Conservation (phyloP, 2,888 invertebrate genomes). For the Malacosoma neustria region DNA sequence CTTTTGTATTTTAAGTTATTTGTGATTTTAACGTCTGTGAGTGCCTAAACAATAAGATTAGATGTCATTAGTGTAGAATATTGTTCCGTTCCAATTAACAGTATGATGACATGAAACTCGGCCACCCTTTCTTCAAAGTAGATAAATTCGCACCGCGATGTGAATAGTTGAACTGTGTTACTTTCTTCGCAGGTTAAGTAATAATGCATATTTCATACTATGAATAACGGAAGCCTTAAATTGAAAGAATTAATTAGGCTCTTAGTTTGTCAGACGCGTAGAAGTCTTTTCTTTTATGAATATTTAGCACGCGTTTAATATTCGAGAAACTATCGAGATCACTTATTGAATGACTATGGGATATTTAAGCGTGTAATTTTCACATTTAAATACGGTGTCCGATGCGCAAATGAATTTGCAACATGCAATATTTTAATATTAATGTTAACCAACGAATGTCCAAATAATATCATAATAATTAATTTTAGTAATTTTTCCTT, state of each 20-base stretch:
- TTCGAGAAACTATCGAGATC: not conserved
- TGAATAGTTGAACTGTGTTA: not conserved
- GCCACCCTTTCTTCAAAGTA: conserved; percentile 14
- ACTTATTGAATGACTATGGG: not conserved
- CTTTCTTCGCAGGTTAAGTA: not conserved
- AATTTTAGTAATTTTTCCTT: no score
- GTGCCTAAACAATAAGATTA: conserved; percentile 16
- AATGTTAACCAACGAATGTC: no score
- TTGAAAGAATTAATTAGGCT: not conserved
- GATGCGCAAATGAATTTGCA: no score
- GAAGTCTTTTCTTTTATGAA: not conserved
- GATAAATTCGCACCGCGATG: not conserved
- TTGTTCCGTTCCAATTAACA: conserved; percentile 27
- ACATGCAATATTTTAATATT: no score
- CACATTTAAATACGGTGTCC: not conserved
- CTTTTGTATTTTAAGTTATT: no score
- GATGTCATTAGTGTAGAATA: conserved; percentile 19
- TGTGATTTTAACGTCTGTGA: conserved; percentile 3
- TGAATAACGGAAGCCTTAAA: not conserved
- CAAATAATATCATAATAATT: no score
- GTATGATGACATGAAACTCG: conserved; percentile 20
- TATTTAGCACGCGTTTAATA: not conserved
- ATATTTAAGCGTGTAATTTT: not conserved
- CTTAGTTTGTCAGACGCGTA: not conserved
- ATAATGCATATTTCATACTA: not conserved